Base-by-base conservation (phyloP, 2,888 invertebrate species). In the Sesamia inferens region DNA sequence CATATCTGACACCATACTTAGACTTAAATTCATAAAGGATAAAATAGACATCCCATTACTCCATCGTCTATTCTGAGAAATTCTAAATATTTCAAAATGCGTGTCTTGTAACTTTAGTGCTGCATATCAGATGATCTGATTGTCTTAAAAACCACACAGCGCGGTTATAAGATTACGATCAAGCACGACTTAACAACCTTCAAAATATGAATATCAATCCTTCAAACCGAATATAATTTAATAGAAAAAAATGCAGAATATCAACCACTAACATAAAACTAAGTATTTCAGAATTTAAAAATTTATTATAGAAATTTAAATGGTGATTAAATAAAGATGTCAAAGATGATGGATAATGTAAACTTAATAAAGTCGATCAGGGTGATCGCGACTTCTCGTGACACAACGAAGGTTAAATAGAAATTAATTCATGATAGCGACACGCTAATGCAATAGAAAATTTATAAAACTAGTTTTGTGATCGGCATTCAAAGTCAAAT, bases 401-500 rank as follows among this genome's bases (percentile, higher is more conserved):
- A 92, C 91, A 89, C 68, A 82, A 74, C 83, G 90, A 92, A 92
- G 92, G 93, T 87, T 90, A 81, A 74, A 79, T 80, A 88, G 86
- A 87, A 92, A 92, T 90, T 88, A 90, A 90, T 90, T 88, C 88
- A 88, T 79, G 83, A 89, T 85, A 90, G 81, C 79, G 82, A 85
- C 86, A 85, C 82, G 77, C 83, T 86, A 89, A 88, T 88, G 87
- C 84, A 88, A 85, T 90, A 90, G 88, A 90, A 88, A 89, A 83
- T 77, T n/a, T 39, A 83, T 74, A 80, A 69, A 87, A 87, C 87
- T 82, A 79, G 85, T 85, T 87, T 73, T 84, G 74, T 84, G 88
- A 87, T 83, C 86, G 85, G 83, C 79, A 88, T 91, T 91, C 89
- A 91, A 91, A 92, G 90, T 88, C 88, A 84, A 89, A 91, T 90